phyloP scores from a whole-genome alignment of 2,888 invertebrate species.

The Linnaemya tessellans region DNA sequence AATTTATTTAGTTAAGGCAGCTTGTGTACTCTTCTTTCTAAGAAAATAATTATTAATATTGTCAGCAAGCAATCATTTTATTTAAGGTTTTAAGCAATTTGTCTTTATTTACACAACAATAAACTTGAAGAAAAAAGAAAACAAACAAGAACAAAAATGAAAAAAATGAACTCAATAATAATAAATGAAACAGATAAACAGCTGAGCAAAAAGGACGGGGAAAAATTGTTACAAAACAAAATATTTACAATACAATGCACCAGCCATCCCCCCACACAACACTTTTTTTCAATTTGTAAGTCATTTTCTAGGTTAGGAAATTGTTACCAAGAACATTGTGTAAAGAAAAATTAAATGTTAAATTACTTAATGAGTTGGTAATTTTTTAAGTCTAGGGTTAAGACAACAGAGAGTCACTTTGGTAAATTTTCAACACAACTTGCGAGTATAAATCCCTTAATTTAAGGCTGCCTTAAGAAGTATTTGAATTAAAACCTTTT shows the following conservation, averaged over 20 bases:
- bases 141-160: not conserved
- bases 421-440: too few species aligned
- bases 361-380: conserved; percentile 14
- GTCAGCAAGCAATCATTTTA: conserved; percentile 39
- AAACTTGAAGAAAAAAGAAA: not conserved
- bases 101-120: conserved; percentile 3
- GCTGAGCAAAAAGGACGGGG: not conserved
- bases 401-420: not conserved
- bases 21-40: not conserved
- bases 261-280: conserved; percentile 23
- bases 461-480: not conserved
- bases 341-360: conserved; percentile 18
- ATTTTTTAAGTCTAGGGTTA: not conserved
- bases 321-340: not conserved
- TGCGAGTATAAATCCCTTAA: not conserved
- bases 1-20: not conserved
- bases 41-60: conserved; percentile 35
- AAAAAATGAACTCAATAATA: conserved; percentile 15
- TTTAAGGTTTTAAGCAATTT: conserved; percentile 28
- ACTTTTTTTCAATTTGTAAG: conserved; percentile 34
- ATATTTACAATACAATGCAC: not conserved
- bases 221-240: conserved; percentile 2
- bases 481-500: not conserved
- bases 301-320: not conserved
- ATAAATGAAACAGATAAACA: conserved; percentile 43